These are phyloP conservation scores for Lagopus leucura DNA, from an alignment of 2,113 vertebrate species.

Conservation along the genomic window DNA sequence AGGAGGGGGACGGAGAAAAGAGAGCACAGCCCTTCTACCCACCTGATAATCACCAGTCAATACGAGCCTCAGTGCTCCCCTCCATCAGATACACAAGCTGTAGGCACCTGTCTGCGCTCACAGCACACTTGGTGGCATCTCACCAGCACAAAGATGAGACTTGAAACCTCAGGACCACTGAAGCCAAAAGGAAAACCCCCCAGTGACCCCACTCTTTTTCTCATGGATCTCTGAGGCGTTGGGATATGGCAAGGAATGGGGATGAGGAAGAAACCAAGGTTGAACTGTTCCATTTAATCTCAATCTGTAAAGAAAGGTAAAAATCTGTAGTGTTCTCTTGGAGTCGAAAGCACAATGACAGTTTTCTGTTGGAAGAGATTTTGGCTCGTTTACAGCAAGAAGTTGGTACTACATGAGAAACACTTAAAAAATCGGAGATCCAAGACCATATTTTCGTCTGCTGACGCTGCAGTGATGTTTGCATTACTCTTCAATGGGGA, in stretches of 20 bases:
- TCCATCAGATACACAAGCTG: neutral
- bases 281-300: slow-evolving; percentile 47
- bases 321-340: slow-evolving; percentile 20
- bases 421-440: slow-evolving; percentile 45
- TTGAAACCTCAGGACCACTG: neutral
- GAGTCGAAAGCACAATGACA: slow-evolving; percentile 62
- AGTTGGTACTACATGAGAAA: slow-evolving; percentile 61
- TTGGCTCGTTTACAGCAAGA: slow-evolving; percentile 61
- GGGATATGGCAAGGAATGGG: neutral
- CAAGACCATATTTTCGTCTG: slow-evolving; percentile 54
- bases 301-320: slow-evolving; percentile 23
- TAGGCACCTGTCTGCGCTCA: neutral
- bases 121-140: neutral
- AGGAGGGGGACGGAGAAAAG: neutral
- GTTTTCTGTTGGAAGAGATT: slow-evolving; percentile 71
- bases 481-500: slow-evolving; percentile 15
- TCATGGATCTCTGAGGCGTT: slow-evolving; percentile 27
- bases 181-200: neutral
- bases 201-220: neutral
- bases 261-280: slow-evolving; percentile 17
- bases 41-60: neutral
- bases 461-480: slow-evolving; percentile 56
- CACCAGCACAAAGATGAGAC: neutral
- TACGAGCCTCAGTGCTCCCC: neutral
- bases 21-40: neutral